Percentiles rank a stretch among this genome's conserved stretches.
These are phyloP conservation scores for Poecilia velifera DNA, from an alignment of 2,797 vertebrate species.

Conservation along the genomic window DNA sequence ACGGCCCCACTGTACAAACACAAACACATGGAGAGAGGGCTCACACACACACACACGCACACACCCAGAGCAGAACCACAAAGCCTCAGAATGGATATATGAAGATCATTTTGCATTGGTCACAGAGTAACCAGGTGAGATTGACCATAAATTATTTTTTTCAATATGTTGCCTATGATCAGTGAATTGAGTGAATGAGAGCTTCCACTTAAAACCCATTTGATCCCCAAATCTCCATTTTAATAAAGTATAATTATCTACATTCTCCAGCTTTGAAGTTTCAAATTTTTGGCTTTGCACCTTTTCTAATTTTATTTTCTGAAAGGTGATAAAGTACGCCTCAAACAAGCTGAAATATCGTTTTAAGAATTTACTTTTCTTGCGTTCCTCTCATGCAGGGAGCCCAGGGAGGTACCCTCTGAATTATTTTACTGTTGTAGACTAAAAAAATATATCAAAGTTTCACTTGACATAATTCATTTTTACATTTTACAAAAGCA, in stretches of 20 bases:
- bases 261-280: not conserved
- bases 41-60: conserved; percentile 7
- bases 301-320: not conserved
- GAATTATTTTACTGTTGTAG: not conserved
- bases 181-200: not conserved
- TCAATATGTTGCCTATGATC: not conserved
- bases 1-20: conserved; percentile 65
- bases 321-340: not conserved
- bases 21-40: conserved; percentile 22
- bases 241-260: not conserved
- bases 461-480: not conserved
- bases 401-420: not conserved
- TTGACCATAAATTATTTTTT: conserved; percentile 10
- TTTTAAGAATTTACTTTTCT: no score
- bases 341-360: not conserved
- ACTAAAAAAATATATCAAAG: not conserved
- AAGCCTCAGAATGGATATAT: conserved; percentile 39
- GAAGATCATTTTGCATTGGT: conserved; percentile 40
- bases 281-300: not conserved
- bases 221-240: not conserved
- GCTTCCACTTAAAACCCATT: not conserved
- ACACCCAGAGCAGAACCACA: conserved; percentile 23
- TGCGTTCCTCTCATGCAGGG: no score
- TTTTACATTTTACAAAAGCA: not conserved
- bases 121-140: conserved; percentile 47